Evolutionary conservation across 2,888 invertebrate species (phyloP).

Genomic region (Biston betularia): DNA sequence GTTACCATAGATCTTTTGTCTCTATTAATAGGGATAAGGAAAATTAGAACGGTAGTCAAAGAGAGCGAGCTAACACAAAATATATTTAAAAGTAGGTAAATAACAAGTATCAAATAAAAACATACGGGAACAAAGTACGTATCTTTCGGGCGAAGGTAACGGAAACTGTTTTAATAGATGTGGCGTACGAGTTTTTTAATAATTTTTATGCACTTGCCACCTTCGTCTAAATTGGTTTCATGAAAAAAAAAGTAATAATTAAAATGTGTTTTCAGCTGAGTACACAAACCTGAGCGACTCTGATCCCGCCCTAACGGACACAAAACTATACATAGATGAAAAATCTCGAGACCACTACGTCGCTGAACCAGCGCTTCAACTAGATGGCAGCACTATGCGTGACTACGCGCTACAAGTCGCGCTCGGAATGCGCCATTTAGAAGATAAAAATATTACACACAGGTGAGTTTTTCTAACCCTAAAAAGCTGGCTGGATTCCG

Average conservation of each 20-base stretch:
- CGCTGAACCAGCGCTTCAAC: constrained; percentile 74
- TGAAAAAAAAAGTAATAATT: neutral
- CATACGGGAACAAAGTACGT: no score
- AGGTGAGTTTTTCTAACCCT: constrained; percentile 73
- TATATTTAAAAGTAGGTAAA: no score
- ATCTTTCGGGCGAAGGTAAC: no score
- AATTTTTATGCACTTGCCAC: no score
- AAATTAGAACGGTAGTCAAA: no score
- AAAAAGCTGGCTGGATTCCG: no score
- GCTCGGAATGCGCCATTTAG: constrained; percentile 92
- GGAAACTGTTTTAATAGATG: no score
- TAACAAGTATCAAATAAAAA: no score
- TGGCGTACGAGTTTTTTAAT: no score
- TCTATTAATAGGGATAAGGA: no score
- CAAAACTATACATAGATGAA: constrained; percentile 59
- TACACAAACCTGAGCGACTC: constrained; percentile 84
- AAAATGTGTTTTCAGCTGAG: constrained; percentile 73
- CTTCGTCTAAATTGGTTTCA: neutral
- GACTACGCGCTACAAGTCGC: constrained; percentile 93
- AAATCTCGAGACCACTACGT: constrained; percentile 70
- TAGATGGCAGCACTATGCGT: constrained; percentile 83
- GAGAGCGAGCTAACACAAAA: no score
- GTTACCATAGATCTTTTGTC: no score
- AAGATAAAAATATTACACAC: constrained; percentile 89
- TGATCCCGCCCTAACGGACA: constrained; percentile 65